Base-by-base conservation (phyloP, 2,888 invertebrate species). In the Salpingus planirostris region DNA sequence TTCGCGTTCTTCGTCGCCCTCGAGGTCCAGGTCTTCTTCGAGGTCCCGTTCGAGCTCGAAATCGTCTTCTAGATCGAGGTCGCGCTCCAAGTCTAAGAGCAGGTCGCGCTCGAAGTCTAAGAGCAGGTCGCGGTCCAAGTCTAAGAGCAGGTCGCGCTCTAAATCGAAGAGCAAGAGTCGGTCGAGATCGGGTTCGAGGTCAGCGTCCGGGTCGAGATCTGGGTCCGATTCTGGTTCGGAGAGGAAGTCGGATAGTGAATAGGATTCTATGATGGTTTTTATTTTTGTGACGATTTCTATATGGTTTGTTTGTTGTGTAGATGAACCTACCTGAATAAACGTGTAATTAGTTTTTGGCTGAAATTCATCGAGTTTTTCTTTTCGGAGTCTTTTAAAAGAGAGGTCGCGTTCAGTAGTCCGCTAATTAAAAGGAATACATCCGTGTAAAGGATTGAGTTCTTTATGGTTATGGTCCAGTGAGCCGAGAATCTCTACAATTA, bases 401-500 rank as follows among this genome's bases (percentile, higher is more conserved):
- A 67, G 53, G 69, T 64, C 0, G 74, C 70, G 45, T 71, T 72
- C 11, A 77, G 52, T 35, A 75, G 68, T 1, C 76, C 76, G 42
- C 76, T 76, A 10, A 77, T 59, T 36, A 75, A 66, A 10, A 77
- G 59, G 47, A 77, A 77, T 26, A 71, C 69, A 53, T 77, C 76
- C 0, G 77, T 77, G 53, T 76, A 76, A 11, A 76, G 59, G 10
- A 74, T 74, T 0, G 76, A 74, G 2, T 74, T 74, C 18, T 76
- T 66, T 3, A 73, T 75, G 2, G 74, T 54, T 0, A 75, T 69
- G 1, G 75, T 69, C 75, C 76, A 76, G 0, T 71, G 68, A 67
- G 67, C 47, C 18, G 55, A 49, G 23, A 62, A 51, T 13, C 40
- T 47, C 64, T 66, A 43, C 26, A 55, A 33, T 39, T n/a, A n/a